phyloP scores from a whole-genome alignment of 2,113 vertebrate genomes.

The Cyanistes caeruleus region DNA sequence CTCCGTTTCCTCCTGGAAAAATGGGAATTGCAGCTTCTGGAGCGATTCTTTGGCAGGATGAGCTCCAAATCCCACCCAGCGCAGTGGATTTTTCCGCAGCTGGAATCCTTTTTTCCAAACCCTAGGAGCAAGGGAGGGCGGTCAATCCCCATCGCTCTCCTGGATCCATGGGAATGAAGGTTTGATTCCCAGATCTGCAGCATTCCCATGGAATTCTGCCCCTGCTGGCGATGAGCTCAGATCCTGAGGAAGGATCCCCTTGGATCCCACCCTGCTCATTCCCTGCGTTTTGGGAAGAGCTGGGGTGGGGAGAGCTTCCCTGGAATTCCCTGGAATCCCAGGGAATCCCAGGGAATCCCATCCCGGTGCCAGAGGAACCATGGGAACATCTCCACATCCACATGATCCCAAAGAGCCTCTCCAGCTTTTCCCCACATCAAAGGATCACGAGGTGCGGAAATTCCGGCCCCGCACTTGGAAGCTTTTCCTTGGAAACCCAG shows the following conservation, averaged over 20 bases:
- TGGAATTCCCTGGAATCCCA: neutral
- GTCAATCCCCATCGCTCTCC: no score
- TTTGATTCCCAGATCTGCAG: neutral
- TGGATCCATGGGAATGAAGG: fast-evolving
- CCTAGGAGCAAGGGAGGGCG: fast-evolving
- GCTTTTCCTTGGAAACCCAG: neutral
- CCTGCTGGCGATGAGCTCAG: neutral
- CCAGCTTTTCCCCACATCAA: neutral
- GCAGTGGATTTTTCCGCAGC: neutral
- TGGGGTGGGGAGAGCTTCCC: fast-evolving
- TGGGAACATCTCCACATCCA: neutral
- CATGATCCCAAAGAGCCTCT: neutral
- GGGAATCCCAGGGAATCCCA: no score
- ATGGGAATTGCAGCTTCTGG: neutral
- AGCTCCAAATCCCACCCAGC: fast-evolving
- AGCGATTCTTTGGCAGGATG: fast-evolving
- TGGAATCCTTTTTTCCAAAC: neutral
- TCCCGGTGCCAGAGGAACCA: neutral
- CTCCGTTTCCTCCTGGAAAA: neutral
- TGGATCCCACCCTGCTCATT: neutral
- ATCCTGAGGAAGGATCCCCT: neutral
- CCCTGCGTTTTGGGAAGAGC: neutral
- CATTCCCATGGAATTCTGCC: fast-evolving
- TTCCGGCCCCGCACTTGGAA: neutral
- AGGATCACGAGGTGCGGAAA: fast-evolving